Evolutionary conservation across 2,113 vertebrate species (phyloP).

Genomic region (Dolichotis patagonum): DNA sequence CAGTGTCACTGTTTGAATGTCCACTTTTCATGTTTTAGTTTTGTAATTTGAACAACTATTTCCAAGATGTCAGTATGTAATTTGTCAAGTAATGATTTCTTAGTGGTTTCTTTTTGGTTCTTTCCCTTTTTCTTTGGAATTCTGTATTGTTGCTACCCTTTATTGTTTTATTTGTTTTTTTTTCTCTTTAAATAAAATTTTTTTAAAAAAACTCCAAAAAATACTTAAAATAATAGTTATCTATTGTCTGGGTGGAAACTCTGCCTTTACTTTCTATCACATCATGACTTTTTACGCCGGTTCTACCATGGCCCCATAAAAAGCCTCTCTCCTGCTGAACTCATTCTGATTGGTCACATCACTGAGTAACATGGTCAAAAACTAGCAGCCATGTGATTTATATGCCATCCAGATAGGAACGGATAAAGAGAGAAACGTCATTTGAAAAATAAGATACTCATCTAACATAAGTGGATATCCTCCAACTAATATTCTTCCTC

Average conservation of each 20-base stretch:
- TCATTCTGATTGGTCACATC: not conserved
- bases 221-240: too few relatives aligned
- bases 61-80: too few relatives aligned
- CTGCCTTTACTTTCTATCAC: not conserved
- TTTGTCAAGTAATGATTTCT: too few relatives aligned
- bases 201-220: too few relatives aligned
- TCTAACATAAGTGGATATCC: not conserved
- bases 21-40: too few relatives aligned
- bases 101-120: too few relatives aligned
- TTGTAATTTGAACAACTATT: too few relatives aligned
- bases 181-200: too few relatives aligned
- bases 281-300: not conserved
- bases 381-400: not conserved
- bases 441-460: conserved; percentile 14
- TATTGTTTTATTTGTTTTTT: too few relatives aligned
- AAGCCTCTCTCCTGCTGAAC: not conserved
- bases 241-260: not conserved
- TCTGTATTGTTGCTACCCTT: too few relatives aligned
- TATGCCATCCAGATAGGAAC: not conserved
- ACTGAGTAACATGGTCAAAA: not conserved
- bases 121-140: too few relatives aligned
- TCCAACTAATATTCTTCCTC: not conserved
- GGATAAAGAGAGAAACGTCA: not conserved
- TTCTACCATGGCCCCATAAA: not conserved
- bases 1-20: too few relatives aligned